These are phyloP conservation scores for Eunapius fragilis DNA, from an alignment of 37 sponge, comb jelly and placozoan genomes.

Conservation along the genomic window DNA sequence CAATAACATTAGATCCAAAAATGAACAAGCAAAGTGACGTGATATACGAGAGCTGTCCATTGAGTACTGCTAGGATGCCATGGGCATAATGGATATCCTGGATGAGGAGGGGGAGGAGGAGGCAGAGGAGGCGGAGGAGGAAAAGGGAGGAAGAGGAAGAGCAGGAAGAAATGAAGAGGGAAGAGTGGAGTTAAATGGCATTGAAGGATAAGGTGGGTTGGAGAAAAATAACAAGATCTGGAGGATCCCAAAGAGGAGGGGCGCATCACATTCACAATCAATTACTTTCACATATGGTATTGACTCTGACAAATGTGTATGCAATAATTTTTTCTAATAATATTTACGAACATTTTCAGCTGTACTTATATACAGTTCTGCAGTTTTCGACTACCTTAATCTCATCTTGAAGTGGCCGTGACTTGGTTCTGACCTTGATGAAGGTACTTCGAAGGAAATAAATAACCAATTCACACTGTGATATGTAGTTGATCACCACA, in stretches of 20 bases:
- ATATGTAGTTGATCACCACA: conserved; percentile 68
- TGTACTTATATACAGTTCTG: no score
- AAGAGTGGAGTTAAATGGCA: no score
- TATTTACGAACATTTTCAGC: no score
- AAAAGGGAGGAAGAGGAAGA: background rate
- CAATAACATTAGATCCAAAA: conserved; percentile 30
- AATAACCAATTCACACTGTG: conserved; percentile 67
- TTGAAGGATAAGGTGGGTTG: no score
- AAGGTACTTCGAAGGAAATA: conserved; percentile 46
- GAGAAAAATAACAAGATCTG: no score
- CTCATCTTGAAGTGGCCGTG: conserved; percentile 43
- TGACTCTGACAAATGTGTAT: no score
- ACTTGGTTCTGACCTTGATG: conserved; percentile 47
- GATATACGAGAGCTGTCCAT: conserved; percentile 43
- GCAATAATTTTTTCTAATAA: no score
- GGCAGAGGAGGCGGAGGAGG: background rate
- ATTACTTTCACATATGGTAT: no score
- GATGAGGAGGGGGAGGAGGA: background rate
- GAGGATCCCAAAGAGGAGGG: no score
- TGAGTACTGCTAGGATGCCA: conserved; percentile 46
- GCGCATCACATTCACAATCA: no score
- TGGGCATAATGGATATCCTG: conserved; percentile 45
- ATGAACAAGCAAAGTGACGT: conserved; percentile 54
- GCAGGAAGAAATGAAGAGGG: no score
- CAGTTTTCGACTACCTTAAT: conserved; percentile 35